Evolutionary conservation across 2,888 invertebrate species (phyloP).

Genomic region (Kuschelorhynchus macadamiae): DNA sequence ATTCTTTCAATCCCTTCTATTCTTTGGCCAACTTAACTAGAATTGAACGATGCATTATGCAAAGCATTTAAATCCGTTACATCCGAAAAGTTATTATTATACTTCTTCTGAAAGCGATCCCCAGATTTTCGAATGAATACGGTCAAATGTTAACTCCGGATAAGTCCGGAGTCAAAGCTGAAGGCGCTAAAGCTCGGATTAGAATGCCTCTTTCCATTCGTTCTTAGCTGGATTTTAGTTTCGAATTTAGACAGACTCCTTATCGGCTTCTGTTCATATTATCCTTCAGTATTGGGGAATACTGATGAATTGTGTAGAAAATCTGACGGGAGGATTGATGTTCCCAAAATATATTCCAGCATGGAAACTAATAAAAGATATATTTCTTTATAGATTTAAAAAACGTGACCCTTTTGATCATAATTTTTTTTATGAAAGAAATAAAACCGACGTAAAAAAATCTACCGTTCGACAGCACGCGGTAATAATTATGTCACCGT

Average conservation of each 20-base stretch:
- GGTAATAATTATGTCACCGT: too few relatives aligned
- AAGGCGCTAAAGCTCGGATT: constrained; percentile 61
- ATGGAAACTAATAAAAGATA: too few relatives aligned
- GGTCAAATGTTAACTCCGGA: constrained; percentile 68
- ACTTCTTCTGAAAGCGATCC: constrained; percentile 35
- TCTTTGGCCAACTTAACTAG: constrained; percentile 27
- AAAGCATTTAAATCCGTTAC: constrained; percentile 42
- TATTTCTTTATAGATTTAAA: too few relatives aligned
- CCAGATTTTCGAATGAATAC: constrained; percentile 51
- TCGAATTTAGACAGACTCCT: constrained; percentile 15
- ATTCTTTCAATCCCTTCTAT: too few relatives aligned
- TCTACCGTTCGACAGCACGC: too few relatives aligned
- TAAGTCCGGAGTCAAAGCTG: constrained; percentile 58
- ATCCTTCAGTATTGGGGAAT: too few relatives aligned
- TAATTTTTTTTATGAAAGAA: too few relatives aligned
- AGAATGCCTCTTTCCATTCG: constrained; percentile 61
- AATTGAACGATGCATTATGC: constrained; percentile 42
- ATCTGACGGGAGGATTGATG: too few relatives aligned
- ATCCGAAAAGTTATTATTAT: constrained; percentile 44
- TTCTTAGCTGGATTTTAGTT: constrained; percentile 14
- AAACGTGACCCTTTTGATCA: too few relatives aligned
- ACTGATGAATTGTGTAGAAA: too few relatives aligned
- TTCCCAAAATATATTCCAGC: too few relatives aligned
- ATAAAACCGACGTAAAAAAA: too few relatives aligned
- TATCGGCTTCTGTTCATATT: not conserved